Evolutionary conservation across 2,888 invertebrate species (phyloP), one percentile per base, ranked within the genome.

Genomic region (Acanthopleura granulata): DNA sequence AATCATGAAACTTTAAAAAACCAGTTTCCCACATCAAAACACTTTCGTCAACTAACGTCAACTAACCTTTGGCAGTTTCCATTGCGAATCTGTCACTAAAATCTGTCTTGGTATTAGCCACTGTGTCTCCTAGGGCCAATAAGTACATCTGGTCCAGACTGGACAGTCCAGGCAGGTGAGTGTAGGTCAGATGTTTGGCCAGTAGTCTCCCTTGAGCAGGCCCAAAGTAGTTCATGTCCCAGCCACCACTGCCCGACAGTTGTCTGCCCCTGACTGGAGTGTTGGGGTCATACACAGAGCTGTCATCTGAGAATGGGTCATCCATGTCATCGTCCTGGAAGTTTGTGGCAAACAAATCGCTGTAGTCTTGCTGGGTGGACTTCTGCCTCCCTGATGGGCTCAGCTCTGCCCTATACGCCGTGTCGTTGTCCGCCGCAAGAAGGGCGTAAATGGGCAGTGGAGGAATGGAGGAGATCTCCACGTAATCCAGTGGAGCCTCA

Each of bases 121-220:
- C 97, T 0, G 99, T 99, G 87, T 99, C 99, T 16, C 99, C 99
- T 77, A 99, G 91, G 0, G 99, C 99, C n/a, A 99, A 91, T 78
- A 99, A 92, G 91, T 99, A 99, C 99, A 99, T 99, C 91, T 99
- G 99, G 91, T 99, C 99, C 74, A 99, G 93, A 82, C 97, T 97
- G 30, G 89, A 89, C 61, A 98, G 91, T 0, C 98, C 99, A 0
- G 98, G 98, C 49, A 92, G 85, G 79, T 91, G 91, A 50, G 90
- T 91, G 90, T 99, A 98, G 0, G 99, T 99, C 61, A 99, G 92
- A 14, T 99, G 93, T 22, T 85, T 82, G 15, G 86, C 82, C 70
- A 90, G 80, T 22, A 87, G 76, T 72, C 81, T 80, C 16, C 88
- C 84, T 75, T 88, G 87, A 0, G 80, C 79, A 0, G 85, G 79